Conservation (phyloP, 1,140 invertebrate species). For the Dreissena polymorpha region DNA sequence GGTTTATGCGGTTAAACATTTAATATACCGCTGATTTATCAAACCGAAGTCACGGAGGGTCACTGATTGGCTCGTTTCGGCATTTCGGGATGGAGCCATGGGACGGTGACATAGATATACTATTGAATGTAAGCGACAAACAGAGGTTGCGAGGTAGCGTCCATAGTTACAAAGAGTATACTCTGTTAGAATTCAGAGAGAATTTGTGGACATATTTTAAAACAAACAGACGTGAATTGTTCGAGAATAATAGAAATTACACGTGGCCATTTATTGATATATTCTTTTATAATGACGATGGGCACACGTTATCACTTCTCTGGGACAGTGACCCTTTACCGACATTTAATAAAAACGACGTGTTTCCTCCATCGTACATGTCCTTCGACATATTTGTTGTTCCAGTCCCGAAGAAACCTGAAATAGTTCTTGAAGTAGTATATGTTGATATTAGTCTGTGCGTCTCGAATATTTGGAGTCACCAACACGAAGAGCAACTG, state of each 20-base stretch:
- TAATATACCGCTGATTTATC: no score
- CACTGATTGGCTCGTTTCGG: slow-evolving; percentile 63
- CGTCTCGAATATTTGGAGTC: no score
- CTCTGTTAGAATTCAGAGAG: slow-evolving; percentile 36
- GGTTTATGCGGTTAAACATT: no score
- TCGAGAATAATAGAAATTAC: neutral
- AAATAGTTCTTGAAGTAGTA: slow-evolving; percentile 38
- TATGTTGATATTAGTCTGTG: no score
- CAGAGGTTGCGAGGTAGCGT: neutral
- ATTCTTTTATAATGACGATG: slow-evolving; percentile 71
- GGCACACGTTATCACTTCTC: slow-evolving; percentile 69
- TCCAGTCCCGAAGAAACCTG: slow-evolving; percentile 67
- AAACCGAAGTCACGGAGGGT: no score
- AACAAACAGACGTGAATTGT: slow-evolving; percentile 1
- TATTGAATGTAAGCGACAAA: slow-evolving; percentile 56
- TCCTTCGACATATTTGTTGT: slow-evolving; percentile 64
- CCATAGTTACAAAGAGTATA: neutral
- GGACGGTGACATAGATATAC: slow-evolving; percentile 69
- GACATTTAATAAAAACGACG: slow-evolving; percentile 57
- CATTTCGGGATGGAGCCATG: slow-evolving; percentile 67
- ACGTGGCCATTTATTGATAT: slow-evolving; percentile 74
- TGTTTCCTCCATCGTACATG: slow-evolving; percentile 68
- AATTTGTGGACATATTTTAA: slow-evolving; percentile 30
- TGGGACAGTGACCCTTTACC: slow-evolving; percentile 45
- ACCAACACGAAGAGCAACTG: no score